Percentiles rank a stretch among this genome's conserved stretches.
Evolutionary conservation across 2,888 invertebrate species (phyloP).

Genomic region (Torymus tubicola): DNA sequence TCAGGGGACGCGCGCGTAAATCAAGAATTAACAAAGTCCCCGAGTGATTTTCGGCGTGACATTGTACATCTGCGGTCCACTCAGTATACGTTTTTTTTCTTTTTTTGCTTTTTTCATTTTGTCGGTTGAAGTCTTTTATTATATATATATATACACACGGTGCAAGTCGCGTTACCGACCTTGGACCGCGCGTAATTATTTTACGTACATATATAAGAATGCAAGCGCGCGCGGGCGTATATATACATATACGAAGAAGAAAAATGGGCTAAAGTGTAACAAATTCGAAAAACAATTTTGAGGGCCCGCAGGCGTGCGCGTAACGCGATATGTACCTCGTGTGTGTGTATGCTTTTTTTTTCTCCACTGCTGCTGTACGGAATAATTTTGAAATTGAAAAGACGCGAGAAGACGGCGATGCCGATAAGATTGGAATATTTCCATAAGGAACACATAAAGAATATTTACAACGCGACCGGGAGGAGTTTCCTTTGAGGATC

Average conservation of each 20-base stretch:
- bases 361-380: no score
- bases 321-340: no score
- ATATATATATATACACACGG: neutral
- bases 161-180: neutral
- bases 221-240: no score
- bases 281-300: neutral
- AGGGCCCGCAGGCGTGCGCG: no score
- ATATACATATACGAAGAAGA: neutral
- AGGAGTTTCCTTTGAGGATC: no score
- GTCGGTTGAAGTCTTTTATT: neutral
- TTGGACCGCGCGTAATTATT: neutral
- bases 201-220: neutral
- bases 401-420: no score
- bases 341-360: no score
- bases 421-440: no score
- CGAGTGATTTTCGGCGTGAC: slow-evolving; percentile 39
- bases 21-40: slow-evolving; percentile 45
- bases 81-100: neutral
- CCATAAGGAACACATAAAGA: no score
- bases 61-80: slow-evolving; percentile 1
- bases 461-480: no score
- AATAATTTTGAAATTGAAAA: no score
- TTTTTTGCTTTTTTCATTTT: neutral
- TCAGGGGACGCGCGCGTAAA: slow-evolving; percentile 27
- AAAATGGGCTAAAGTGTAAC: neutral